phyloP scores from a whole-genome alignment of 1,140 invertebrate species.

The Asbolus verrucosus region DNA sequence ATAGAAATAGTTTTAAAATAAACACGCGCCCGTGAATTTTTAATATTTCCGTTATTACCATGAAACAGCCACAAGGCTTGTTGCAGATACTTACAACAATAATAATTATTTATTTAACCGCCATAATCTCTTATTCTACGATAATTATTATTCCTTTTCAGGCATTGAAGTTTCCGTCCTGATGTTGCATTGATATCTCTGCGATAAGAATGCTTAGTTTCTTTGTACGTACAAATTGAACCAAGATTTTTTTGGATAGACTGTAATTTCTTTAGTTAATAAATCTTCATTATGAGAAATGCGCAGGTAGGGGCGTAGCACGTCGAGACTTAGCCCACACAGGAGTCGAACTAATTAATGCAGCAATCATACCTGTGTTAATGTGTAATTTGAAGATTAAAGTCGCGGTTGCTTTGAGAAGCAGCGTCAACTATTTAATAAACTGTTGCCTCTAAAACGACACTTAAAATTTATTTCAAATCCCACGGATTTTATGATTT shows the following conservation, averaged over 20 bases:
- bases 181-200: conserved; percentile 20
- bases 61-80: conserved; percentile 5
- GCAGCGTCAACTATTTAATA: conserved; percentile 53
- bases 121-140: no score
- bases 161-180: conserved; percentile 3
- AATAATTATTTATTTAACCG: background rate
- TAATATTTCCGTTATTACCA: background rate
- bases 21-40: conserved; percentile 24
- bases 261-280: conserved; percentile 44
- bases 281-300: conserved; percentile 56
- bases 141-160: no score
- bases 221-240: conserved; percentile 17
- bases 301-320: conserved; percentile 51
- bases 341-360: conserved; percentile 56
- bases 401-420: conserved; percentile 50
- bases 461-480: conserved; percentile 56
- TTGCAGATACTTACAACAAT: background rate
- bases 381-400: conserved; percentile 59
- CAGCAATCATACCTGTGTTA: conserved; percentile 52
- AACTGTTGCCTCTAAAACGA: conserved; percentile 50
- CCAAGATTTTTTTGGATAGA: conserved; percentile 23
- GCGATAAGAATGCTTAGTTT: background rate
- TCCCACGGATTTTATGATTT: conserved; percentile 44
- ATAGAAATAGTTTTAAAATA: conserved; percentile 16
- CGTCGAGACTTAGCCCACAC: conserved; percentile 54